A percentile compares a stretch with the other conserved stretches of the same genome.
Evolutionary conservation across 2,888 invertebrate species (phyloP).

Genomic region (Scrobipalpa atriplicella): DNA sequence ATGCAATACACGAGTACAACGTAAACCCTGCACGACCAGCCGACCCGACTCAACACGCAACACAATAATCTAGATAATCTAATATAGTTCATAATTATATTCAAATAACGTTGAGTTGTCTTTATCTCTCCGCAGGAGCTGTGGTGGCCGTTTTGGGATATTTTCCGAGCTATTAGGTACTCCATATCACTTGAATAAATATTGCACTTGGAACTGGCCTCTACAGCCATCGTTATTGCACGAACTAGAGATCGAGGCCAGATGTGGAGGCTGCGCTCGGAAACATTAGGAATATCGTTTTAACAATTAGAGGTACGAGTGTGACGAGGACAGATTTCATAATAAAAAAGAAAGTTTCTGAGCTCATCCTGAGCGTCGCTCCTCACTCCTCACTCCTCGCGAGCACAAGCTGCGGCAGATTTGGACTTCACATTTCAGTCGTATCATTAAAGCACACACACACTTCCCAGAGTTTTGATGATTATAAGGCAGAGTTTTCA

Average conservation of each 20-base stretch:
- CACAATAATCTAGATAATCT: not conserved
- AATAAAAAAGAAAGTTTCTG: not conserved
- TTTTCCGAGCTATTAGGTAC: not conserved
- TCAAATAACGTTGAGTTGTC: not conserved
- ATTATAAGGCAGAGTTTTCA: not conserved
- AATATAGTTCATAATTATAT: constrained; percentile 14
- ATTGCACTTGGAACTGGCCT: not conserved
- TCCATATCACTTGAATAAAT: not conserved
- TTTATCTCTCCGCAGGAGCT: not conserved
- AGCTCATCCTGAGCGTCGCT: too few relatives aligned
- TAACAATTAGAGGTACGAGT: not conserved
- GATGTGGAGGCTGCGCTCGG: not conserved
- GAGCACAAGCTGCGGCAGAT: not conserved
- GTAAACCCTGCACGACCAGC: constrained; percentile 14
- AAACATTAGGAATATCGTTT: not conserved
- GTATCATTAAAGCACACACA: not conserved
- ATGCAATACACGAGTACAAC: too few relatives aligned
- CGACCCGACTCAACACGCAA: not conserved
- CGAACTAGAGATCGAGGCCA: not conserved
- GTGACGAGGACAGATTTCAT: not conserved
- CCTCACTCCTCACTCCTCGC: too few relatives aligned
- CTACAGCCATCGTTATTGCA: constrained; percentile 1
- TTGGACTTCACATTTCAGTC: not conserved
- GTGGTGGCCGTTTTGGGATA: not conserved
- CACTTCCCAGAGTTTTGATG: not conserved